Evolutionary conservation across 2,888 invertebrate genomes (phyloP), one percentile per base, ranked within the genome.

Genomic region (Eulithis testata): DNA sequence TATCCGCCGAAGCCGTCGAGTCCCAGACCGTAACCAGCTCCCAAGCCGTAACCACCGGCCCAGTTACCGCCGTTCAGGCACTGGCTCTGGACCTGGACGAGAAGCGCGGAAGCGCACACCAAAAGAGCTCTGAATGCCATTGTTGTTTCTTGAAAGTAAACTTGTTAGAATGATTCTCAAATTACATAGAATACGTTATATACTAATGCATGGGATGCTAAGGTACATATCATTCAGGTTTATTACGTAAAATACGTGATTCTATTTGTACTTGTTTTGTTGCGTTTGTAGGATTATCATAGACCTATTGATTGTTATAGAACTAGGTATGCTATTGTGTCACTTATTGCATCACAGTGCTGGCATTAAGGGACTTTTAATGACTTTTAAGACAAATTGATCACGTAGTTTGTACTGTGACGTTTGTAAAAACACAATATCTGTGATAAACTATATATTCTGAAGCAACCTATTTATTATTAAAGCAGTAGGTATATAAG

Each of bases 91-190:
- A 49, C 55, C 61, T 61, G 61, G 31, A 53, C 61, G n/a, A 61
- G 40, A 49, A 58, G 66, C 54, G 64, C 72, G n/a, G 66, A 65
- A 49, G 71, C 69, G 66, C 72, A 74, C 12, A 70, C 56, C 60
- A 74, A 56, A 53, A 66, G 31, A 56, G 64, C 50, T 59, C 65
- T 65, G 57, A 53, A 51, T 51, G 62, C 57, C 56, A 74, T 72
- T 59, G 62, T 66, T 66, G 63, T 56, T 31, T 55, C 52, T 49
- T 60, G 27, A 44, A 60, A 65, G 51, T 56, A 56, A 51, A 60
- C 60, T 40, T 59, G 43, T 43, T 11, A 51, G 59, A 59, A 59
- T 59, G 59, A 59, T 44, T 59, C 51, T 44, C 12, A 0, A 36
- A 51, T n/a, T 14, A 12, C 27, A 51, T 21, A 27, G 51, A 44